Evolutionary conservation across 1,140 invertebrate genomes (phyloP), one percentile per base, ranked within the genome.

Genomic region (Drosophila subobscura): DNA sequence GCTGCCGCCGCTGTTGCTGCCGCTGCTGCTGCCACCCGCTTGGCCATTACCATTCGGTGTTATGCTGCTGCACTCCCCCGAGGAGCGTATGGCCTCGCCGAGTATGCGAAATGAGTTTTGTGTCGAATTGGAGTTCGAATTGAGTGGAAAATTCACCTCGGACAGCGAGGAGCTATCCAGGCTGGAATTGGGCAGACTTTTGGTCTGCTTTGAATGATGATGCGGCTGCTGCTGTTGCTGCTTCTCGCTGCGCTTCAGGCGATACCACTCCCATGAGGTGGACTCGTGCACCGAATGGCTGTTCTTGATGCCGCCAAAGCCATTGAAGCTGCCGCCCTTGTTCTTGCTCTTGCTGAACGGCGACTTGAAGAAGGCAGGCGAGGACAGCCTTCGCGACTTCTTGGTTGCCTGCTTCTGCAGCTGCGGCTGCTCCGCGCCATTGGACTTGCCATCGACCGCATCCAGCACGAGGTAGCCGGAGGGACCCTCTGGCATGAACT

Each of bases 321-420:
- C 72, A 16, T 85, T 88, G 46, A 67, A 57, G 42, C 57, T 53
- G 41, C 65, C 72, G n/a, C 63, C 75, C 23, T 79, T 85, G 40
- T 72, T 88, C 50, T 77, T 81, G 57, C 47, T 91, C 53, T 93
- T 92, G 63, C 92, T 92, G 10, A 95, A 91, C 0, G 93, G 93
- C 16, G 94, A 94, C 77, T 93, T 93, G 67, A 95, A 93, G 67
- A 95, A 95, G 0, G 93, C 93, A 0, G 94, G 93, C 25, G 95
- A 94, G 1, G 93, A 94, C n/a, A 95, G 68, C 49, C 93, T 89
- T 7, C 93, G 89, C 8, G 80, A 63, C 64, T 92, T 92, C 27
- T 80, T 90, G 5, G 91, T 91, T 1, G 57, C 25, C 41, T 46
- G 92, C 92, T 37, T 37, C 33, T 37, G 33, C 4, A 4, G 33